These are phyloP conservation scores for Mugil cephalus DNA, from an alignment of 2,113 vertebrate species.

Conservation along the genomic window DNA sequence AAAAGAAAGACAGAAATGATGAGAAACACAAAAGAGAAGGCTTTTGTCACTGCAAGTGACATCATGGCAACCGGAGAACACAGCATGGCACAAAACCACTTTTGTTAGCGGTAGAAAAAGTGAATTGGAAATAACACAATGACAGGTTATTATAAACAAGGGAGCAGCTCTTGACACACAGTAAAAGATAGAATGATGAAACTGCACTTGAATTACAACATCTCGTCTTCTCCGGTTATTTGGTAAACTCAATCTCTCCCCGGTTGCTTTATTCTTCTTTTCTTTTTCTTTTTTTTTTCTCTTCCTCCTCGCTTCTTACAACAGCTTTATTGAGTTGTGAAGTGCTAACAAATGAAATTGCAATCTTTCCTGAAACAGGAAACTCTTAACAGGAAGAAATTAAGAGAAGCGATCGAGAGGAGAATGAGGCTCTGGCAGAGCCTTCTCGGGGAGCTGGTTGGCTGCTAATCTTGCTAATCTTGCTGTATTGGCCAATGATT, in stretches of 20 bases:
- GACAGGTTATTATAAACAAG: constrained; percentile 73
- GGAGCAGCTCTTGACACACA: constrained; percentile 55
- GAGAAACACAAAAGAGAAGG: constrained; percentile 39
- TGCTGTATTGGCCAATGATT: constrained; percentile 53
- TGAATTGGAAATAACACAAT: constrained; percentile 70
- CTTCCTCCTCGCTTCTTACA: constrained; percentile 4
- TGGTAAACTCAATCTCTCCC: constrained; percentile 49
- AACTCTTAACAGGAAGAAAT: constrained; percentile 50
- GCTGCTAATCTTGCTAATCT: constrained; percentile 64
- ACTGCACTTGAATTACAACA: constrained; percentile 64
- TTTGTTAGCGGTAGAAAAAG: constrained; percentile 48
- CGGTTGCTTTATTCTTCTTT: neutral
- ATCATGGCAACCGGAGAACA: constrained; percentile 31
- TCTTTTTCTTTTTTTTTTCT: neutral
- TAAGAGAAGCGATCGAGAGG: constrained; percentile 36
- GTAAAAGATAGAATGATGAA: constrained; percentile 63
- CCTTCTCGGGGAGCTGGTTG: constrained; percentile 47
- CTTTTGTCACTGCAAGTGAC: constrained; percentile 60
- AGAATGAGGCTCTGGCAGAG: constrained; percentile 11
- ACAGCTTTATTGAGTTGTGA: constrained; percentile 54
- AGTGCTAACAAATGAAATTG: constrained; percentile 63
- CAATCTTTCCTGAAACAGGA: constrained; percentile 55
- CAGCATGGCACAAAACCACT: constrained; percentile 42
- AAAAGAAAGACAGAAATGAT: neutral
- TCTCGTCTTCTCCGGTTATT: constrained; percentile 61